These are phyloP conservation scores for Callinectes sapidus DNA, from an alignment of 2,888 invertebrate species.

Conservation along the genomic window DNA sequence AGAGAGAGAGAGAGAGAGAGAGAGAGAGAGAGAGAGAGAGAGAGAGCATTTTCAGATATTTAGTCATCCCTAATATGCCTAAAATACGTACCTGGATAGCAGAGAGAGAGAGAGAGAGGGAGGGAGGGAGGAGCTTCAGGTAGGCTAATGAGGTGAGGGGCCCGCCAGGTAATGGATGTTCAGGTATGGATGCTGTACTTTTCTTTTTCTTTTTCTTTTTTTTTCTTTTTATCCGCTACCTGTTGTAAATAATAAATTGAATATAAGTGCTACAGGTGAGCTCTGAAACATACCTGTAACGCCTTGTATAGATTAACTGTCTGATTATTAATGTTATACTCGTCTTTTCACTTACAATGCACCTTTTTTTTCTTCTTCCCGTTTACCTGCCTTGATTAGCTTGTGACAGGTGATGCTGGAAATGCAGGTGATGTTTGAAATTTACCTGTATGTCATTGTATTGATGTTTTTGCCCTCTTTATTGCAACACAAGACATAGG, in stretches of 20 bases:
- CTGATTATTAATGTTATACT: too few species aligned
- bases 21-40: constrained; percentile 45
- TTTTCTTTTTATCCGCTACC: background rate
- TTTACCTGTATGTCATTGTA: too few species aligned
- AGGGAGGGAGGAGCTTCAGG: constrained; percentile 23
- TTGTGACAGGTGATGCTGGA: background rate
- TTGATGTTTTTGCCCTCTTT: too few species aligned
- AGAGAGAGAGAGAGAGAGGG: too few species aligned
- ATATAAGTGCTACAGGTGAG: background rate
- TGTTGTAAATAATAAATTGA: background rate
- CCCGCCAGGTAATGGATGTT: constrained; percentile 54
- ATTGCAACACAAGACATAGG: too few species aligned
- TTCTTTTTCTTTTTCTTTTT: background rate
- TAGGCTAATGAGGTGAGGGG: constrained; percentile 51
- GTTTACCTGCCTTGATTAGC: background rate
- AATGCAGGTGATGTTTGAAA: too few species aligned
- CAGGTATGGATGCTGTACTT: constrained; percentile 40
- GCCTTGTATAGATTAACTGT: background rate
- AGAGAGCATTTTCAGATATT: constrained; percentile 28
- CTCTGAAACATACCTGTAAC: background rate
- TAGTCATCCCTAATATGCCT: constrained; percentile 54
- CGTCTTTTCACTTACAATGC: too few species aligned
- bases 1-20: constrained; percentile 41
- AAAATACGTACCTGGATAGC: constrained; percentile 44
- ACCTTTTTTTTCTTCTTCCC: too few species aligned